Evolutionary conservation across 2,797 vertebrate genomes (phyloP).

Genomic region (Catostomus latipinnis): DNA sequence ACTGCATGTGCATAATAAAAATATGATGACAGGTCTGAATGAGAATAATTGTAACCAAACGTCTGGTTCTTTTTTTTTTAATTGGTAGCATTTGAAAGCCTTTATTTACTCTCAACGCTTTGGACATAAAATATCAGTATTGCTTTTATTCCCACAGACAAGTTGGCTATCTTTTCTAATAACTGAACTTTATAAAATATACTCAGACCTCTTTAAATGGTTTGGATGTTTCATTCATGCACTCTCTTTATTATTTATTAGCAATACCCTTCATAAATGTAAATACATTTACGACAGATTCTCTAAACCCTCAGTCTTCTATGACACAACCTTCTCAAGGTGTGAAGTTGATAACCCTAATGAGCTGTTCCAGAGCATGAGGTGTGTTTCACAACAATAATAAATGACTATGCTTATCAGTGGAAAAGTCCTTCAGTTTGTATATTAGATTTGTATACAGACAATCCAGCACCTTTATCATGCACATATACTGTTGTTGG

Average conservation of each 20-base stretch:
- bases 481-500: not conserved
- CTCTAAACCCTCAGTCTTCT: conserved; percentile 12
- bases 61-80: not conserved
- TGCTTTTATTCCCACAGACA: conserved; percentile 16
- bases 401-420: not conserved
- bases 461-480: conserved; percentile 10
- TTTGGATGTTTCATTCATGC: no score
- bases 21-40: conserved; percentile 51
- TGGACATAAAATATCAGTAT: conserved; percentile 10
- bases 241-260: no score
- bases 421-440: conserved; percentile 18
- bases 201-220: no score
- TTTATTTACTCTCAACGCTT: conserved; percentile 6
- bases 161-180: not conserved
- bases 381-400: not conserved
- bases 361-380: no score
- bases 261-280: no score
- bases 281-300: no score
- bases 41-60: conserved; percentile 16
- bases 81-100: conserved; percentile 6
- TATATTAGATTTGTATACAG: not conserved
- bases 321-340: not conserved
- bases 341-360: conserved; percentile 11
- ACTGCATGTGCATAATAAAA: conserved; percentile 51
- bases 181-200: not conserved